Conservation (phyloP, 1,140 invertebrate species). For the Drosophila pallidifrons region DNA sequence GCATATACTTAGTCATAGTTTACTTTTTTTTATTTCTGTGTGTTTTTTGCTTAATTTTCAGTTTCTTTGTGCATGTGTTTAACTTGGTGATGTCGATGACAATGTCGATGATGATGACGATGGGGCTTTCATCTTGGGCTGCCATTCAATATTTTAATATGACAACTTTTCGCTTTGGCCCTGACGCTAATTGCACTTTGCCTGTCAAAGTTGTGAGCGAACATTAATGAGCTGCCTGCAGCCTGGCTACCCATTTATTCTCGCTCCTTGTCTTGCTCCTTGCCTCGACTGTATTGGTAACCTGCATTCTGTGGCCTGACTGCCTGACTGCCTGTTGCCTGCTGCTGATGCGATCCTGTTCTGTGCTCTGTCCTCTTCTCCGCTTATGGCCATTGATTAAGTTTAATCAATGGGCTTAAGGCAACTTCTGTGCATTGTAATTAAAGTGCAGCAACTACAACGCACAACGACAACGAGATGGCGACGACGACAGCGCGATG, state of each 20-base stretch:
- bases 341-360: conserved; percentile 12
- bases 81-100: not conserved
- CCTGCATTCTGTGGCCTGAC: conserved; percentile 4
- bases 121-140: conserved; percentile 34
- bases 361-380: not conserved
- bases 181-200: conserved; percentile 78
- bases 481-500: conserved; percentile 15
- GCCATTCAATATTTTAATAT: conserved; percentile 82
- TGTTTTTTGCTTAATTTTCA: not conserved
- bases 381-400: conserved; percentile 82
- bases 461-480: conserved; percentile 1
- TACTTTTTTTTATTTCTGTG: not conserved
- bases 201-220: conserved; percentile 65
- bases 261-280: not conserved
- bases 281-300: not conserved
- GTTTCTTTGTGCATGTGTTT: conserved; percentile 13
- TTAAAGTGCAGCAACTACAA: conserved; percentile 66
- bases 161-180: conserved; percentile 62
- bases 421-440: conserved; percentile 79
- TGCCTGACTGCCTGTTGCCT: conserved; percentile 21
- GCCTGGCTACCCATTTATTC: not conserved
- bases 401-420: conserved; percentile 81
- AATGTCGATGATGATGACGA: not conserved
- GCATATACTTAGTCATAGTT: conserved; percentile 11
- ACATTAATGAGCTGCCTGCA: conserved; percentile 28